phyloP scores from a whole-genome alignment of 2,113 vertebrate genomes.

The Varanus salvator region DNA sequence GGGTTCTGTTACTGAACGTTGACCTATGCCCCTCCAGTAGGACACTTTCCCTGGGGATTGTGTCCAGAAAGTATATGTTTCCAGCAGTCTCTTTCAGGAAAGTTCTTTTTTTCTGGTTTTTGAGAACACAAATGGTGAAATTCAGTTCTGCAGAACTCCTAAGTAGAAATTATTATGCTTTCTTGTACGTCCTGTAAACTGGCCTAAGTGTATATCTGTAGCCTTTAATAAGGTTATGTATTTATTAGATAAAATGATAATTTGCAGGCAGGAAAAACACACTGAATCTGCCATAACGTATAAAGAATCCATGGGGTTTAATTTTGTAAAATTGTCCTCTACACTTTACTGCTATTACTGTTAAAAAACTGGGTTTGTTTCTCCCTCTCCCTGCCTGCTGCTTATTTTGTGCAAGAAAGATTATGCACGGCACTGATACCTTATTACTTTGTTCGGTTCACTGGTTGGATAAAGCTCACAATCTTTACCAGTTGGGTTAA shows the following conservation, averaged over 20 bases:
- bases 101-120: slow-evolving; percentile 39
- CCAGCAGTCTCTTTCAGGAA: neutral
- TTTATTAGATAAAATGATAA: slow-evolving; percentile 55
- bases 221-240: slow-evolving; percentile 36
- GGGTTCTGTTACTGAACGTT: neutral
- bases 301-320: slow-evolving; percentile 47
- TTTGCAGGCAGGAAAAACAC: slow-evolving; percentile 33
- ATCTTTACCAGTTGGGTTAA: slow-evolving; percentile 61
- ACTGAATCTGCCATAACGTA: slow-evolving; percentile 43
- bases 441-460: slow-evolving; percentile 51
- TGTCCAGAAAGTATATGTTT: neutral
- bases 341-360: slow-evolving; percentile 61
- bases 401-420: slow-evolving; percentile 37
- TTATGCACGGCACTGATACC: slow-evolving; percentile 50
- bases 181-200: slow-evolving; percentile 23
- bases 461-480: slow-evolving; percentile 52
- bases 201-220: slow-evolving; percentile 35
- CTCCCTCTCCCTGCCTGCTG: accelerated
- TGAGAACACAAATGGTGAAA: slow-evolving; percentile 56
- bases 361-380: slow-evolving; percentile 55
- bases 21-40: neutral
- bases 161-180: slow-evolving; percentile 17
- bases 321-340: slow-evolving; percentile 50
- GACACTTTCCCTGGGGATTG: neutral
- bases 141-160: neutral